These are phyloP conservation scores for Chrysaora quinquecirrha DNA, from an alignment of 30 jellyfish, hydroid and myxozoan species.

Conservation along the genomic window DNA sequence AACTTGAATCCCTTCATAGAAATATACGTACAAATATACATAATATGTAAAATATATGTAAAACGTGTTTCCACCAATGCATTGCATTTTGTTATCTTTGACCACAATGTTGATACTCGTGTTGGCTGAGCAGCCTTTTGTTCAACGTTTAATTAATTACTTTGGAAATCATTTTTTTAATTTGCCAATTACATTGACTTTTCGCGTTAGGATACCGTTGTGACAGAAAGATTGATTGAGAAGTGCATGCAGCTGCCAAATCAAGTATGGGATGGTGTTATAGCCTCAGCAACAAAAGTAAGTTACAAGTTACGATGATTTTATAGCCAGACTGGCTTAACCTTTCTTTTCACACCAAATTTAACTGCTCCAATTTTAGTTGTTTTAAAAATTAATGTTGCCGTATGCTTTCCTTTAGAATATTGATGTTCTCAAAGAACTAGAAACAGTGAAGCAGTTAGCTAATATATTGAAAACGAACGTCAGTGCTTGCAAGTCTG, in stretches of 20 bases:
- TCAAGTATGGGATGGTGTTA: conserved; percentile 98
- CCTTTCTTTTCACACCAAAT: not conserved
- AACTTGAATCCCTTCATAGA: no score
- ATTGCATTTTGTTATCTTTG: no score
- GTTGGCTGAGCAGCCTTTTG: no score
- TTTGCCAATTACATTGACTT: not conserved
- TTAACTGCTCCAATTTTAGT: not conserved
- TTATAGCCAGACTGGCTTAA: not conserved
- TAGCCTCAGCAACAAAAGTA: conserved; percentile 91
- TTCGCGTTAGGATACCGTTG: conserved; percentile 87
- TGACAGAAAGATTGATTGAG: conserved; percentile 96
- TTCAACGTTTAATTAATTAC: no score
- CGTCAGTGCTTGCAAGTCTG: conserved; percentile 94
- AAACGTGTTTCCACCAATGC: no score
- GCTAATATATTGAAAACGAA: conserved; percentile 90
- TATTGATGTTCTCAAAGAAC: conserved; percentile 89
- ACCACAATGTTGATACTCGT: no score
- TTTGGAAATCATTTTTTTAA: no score
- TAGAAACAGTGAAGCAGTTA: conserved; percentile 94
- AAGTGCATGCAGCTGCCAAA: conserved; percentile 98
- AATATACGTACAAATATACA: no score
- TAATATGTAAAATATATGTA: no score
- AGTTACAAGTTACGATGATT: not conserved
- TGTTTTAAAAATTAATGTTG: not conserved
- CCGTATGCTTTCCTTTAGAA: conserved; percentile 29